Evolutionary conservation across 2,888 invertebrate genomes (phyloP).

Genomic region (Pristionchus maxplancki): DNA sequence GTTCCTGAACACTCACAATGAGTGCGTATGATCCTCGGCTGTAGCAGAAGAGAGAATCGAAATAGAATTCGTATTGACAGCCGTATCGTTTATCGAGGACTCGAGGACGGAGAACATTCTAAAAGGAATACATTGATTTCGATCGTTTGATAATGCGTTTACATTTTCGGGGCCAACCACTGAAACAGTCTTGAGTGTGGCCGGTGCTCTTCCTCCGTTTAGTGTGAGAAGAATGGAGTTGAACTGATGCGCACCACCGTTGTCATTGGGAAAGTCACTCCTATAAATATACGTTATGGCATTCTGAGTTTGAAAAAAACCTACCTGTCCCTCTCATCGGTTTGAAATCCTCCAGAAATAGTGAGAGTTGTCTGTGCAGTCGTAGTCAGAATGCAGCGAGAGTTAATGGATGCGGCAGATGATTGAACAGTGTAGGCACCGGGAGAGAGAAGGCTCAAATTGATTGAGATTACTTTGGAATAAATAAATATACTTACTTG

Average conservation of each 20-base stretch:
- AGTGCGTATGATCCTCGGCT: constrained; percentile 28
- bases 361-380: constrained; percentile 32
- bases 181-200: background rate
- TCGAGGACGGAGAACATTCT: constrained; percentile 45
- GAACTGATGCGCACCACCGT: constrained; percentile 33
- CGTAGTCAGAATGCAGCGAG: background rate
- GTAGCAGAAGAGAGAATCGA: constrained; percentile 47
- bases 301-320: background rate
- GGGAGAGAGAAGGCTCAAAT: background rate
- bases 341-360: constrained; percentile 33
- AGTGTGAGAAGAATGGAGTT: constrained; percentile 41
- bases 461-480: background rate
- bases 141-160: background rate
- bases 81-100: constrained; percentile 36
- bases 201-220: background rate
- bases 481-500: background rate
- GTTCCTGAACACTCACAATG: background rate
- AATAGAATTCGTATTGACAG: constrained; percentile 45
- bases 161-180: constrained; percentile 32
- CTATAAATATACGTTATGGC: background rate
- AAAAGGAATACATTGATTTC: background rate
- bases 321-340: constrained; percentile 40
- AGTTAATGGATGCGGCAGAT: background rate
- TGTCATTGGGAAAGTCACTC: constrained; percentile 19
- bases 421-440: constrained; percentile 10